phyloP scores from a whole-genome alignment of 2,888 invertebrate genomes.

The Odontocolon sp. region DNA sequence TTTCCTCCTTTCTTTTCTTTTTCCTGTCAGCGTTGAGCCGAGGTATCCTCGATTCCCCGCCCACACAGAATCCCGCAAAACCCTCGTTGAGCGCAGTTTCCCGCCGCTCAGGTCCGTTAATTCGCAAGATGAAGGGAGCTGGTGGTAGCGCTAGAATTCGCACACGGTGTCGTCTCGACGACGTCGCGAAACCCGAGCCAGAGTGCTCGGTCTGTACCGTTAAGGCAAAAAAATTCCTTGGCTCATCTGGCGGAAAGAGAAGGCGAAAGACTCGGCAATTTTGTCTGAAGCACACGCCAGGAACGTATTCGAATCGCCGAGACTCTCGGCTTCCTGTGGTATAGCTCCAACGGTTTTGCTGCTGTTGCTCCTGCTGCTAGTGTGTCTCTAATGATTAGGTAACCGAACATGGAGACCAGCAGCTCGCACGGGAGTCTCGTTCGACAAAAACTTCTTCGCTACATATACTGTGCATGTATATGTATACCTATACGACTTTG shows the following conservation, averaged over 20 bases:
- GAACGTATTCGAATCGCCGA: constrained; percentile 48
- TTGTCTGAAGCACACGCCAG: constrained; percentile 42
- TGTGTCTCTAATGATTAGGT: constrained; percentile 19
- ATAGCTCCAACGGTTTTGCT: neutral
- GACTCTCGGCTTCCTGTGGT: neutral
- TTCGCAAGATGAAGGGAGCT: constrained; percentile 19
- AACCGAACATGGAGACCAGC: neutral
- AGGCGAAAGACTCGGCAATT: constrained; percentile 35
- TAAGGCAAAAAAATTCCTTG: constrained; percentile 7
- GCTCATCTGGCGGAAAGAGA: constrained; percentile 5
- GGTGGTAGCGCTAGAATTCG: neutral
- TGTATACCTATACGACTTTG: neutral
- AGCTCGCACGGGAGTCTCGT: neutral
- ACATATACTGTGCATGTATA: neutral
- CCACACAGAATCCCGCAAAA: constrained; percentile 53
- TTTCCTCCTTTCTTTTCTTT: constrained; percentile 3
- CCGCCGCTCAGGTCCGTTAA: constrained; percentile 20
- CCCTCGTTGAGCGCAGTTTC: constrained; percentile 47
- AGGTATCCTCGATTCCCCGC: constrained; percentile 60
- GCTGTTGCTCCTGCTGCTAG: neutral
- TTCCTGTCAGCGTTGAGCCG: constrained; percentile 48
- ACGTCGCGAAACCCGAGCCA: constrained; percentile 7
- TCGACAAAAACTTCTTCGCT: neutral
- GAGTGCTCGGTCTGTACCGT: neutral
- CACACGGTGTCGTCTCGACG: neutral